A percentile compares a stretch with the other conserved stretches of the same genome.
phyloP scores from a whole-genome alignment of 2,797 vertebrate species.

The Bradypus variegatus region DNA sequence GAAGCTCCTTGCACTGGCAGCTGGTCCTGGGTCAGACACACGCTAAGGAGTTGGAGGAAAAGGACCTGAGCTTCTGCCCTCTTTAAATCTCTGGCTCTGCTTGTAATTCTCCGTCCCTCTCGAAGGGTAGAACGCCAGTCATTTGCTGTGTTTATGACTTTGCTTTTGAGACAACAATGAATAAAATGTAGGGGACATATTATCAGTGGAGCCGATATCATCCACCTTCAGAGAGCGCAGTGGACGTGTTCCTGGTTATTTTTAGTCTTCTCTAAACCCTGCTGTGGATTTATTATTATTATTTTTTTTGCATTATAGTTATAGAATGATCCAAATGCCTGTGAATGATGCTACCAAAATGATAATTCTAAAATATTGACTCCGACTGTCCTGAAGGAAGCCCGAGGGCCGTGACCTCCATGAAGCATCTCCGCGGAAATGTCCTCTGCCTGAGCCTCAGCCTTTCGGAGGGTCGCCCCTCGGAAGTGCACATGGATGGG shows the following conservation, averaged over 20 bases:
- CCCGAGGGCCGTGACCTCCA: neutral
- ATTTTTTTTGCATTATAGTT: neutral
- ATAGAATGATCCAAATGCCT: neutral
- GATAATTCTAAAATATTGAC: neutral
- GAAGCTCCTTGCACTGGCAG: accelerated
- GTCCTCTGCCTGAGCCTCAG: too few species aligned
- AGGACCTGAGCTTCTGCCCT: neutral
- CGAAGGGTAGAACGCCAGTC: accelerated
- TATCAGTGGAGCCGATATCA: too few species aligned
- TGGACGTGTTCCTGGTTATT: neutral
- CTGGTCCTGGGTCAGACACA: accelerated
- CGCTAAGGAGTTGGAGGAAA: neutral
- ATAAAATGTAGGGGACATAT: neutral
- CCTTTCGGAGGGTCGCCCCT: too few species aligned
- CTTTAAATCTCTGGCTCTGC: neutral
- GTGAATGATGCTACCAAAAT: accelerated
- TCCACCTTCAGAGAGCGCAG: neutral
- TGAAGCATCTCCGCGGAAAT: neutral
- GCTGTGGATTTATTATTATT: neutral
- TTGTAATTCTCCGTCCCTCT: neutral
- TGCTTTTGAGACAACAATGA: neutral
- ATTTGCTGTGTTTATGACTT: neutral
- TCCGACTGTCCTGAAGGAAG: neutral
- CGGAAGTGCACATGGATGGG: accelerated
- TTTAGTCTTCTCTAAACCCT: neutral